These are phyloP conservation scores for Ladona fulva DNA, from an alignment of 1,140 invertebrate species.

Conservation along the genomic window DNA sequence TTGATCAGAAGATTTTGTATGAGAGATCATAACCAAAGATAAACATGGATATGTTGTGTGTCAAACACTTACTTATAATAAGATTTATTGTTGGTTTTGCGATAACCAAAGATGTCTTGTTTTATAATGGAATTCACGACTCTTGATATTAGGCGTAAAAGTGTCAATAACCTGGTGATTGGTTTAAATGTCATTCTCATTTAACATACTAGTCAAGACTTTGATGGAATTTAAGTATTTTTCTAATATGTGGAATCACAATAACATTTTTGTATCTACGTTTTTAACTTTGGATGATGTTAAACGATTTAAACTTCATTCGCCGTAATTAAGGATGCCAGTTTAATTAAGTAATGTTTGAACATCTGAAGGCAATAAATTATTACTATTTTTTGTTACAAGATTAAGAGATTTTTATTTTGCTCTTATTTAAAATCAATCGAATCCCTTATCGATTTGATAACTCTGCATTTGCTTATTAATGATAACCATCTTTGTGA, in stretches of 20 bases:
- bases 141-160: not conserved
- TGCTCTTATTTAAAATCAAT: no score
- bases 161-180: not conserved
- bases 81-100: not conserved
- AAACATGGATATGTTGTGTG: not conserved
- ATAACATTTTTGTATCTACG: not conserved
- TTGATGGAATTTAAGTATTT: not conserved
- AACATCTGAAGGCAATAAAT: not conserved
- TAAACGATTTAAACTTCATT: not conserved
- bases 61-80: not conserved
- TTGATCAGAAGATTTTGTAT: not conserved
- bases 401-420: not conserved
- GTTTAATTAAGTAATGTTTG: not conserved
- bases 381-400: conserved; percentile 9
- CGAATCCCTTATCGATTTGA: no score
- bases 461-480: no score
- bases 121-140: not conserved
- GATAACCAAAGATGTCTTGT: not conserved
- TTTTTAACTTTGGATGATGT: not conserved
- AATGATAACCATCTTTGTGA: no score
- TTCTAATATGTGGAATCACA: not conserved
- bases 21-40: conserved; percentile 1
- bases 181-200: not conserved
- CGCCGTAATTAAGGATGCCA: not conserved
- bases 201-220: not conserved